phyloP scores from a whole-genome alignment of 2,113 vertebrate species.

The Lophotis ruficrista region DNA sequence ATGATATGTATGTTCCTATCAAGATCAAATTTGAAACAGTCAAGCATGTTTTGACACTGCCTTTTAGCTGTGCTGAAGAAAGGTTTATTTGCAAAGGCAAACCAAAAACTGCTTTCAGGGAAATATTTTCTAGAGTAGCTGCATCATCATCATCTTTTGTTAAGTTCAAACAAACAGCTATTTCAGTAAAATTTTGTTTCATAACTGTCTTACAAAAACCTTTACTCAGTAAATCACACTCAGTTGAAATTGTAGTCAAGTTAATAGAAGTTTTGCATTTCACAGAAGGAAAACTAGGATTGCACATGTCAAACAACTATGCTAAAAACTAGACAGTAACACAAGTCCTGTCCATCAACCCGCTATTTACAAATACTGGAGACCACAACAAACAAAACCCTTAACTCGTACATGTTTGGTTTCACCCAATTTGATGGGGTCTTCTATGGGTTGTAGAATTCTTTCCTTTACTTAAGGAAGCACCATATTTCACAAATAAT shows the following conservation, averaged over 20 bases:
- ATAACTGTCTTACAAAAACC: neutral
- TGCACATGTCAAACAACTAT: neutral
- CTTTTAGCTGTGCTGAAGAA: neutral
- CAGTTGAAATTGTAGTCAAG: neutral
- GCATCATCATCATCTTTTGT: neutral
- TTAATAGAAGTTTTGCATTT: neutral
- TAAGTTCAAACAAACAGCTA: neutral
- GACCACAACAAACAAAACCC: neutral
- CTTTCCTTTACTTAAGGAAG: neutral
- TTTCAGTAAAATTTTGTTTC: neutral
- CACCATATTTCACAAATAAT: neutral
- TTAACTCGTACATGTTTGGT: neutral
- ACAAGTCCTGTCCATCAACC: neutral
- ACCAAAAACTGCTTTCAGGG: neutral
- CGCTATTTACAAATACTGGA: neutral
- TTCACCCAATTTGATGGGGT: neutral
- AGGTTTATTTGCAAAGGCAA: neutral
- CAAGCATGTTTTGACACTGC: neutral
- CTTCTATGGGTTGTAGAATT: neutral
- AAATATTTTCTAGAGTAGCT: neutral
- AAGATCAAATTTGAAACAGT: neutral
- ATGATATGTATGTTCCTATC: neutral
- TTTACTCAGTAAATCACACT: neutral
- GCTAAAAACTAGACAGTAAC: neutral
- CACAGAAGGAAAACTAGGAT: neutral